Base-by-base conservation (phyloP, 2,888 invertebrate species). In the Brachycybe producta region DNA sequence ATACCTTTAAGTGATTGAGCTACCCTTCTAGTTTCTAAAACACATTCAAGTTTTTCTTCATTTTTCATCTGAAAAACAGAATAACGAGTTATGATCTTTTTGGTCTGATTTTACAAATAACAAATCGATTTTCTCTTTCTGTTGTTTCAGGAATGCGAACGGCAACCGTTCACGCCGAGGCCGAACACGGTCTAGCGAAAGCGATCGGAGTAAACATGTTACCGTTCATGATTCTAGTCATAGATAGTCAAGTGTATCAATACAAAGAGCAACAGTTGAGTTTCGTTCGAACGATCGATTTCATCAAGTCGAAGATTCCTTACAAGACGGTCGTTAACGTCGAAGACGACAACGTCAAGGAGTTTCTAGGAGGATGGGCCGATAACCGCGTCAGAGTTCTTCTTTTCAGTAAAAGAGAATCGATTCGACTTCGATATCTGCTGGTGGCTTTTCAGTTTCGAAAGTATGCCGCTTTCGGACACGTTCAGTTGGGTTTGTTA, bases 381-480 rank as follows among this genome's bases (percentile, higher is more conserved):
- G 94, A 95, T 70, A 95, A 95, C 68, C 77, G 81, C 66, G 87
- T 94, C 36, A 76, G 92, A 56, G 90, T 85, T 27, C 70, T 95
- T 50, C 81, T 94, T 61, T 85, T 92, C 67, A 65, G 66, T 36
- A 64, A 62, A 17, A 61, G 65, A 35, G 84, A 87, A 62, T 76
- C 77, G 11, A 78, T 86, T 49, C 76, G 90, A 46, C 73, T 94
- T 49, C 72, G 94, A 56, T 95, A 92, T 70, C 73, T 92, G 56
- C 75, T 91, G 55, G 80, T 85, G 55, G 91, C 92, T 30, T 91
- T 80, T 69, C 81, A 82, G 65, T 87, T 86, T 66, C 75, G 84
- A 59, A 82, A 84, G 61, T 73, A 84, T 56, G 84, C 92, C 38
- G 81, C 83, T 40, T 91, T 91, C 72, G 92, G 90, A 75, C 83